Evolutionary conservation across 2,888 invertebrate species (phyloP), one percentile per base, ranked within the genome.

Genomic region (Athripsodes cinereus): DNA sequence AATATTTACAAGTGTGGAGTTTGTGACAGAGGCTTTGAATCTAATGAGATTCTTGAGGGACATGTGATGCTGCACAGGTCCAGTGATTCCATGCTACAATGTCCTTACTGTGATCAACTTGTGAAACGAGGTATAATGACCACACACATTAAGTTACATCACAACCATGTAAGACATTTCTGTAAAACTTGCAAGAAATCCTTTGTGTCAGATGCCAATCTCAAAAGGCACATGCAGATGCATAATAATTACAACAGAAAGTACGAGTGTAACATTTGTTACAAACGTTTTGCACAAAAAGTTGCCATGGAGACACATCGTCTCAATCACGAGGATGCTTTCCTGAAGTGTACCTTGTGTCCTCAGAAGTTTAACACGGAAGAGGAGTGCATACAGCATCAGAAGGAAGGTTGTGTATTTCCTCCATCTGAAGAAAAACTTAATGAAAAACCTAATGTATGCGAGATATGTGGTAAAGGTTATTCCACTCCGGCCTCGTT

Each of bases 221-320:
- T 78, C 19, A 78, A 78, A 67, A 72, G 78, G 1, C 79, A 79
- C 64, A 75, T 77, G 75, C 74, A 76, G 73, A 78, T 78, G 6
- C 79, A 79, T 58, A 72, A 67, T 1, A 78, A 76, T 0, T n/a
- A n/a, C n/a, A 66, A 75, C 1, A 71, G 72, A 61, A 75, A 76
- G n/a, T 79, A 74, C 62, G 73, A 74, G 64, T 79, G 79, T 66
- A 77, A 78, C 55, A 70, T 79, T 10, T 79, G 79, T 63, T 69
- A 68, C 11, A 78, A 77, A 61, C 67, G 74, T 31, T 79, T 79
- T 66, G 74, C 74, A 56, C 78, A 78, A 53, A 78, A 77, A 66
- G 76, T 76, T 13, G 76, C 78, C 1, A 76, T 79, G 78, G 78
- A 78, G 63, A 78, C 78, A 0, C 79, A 79, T 58, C 68, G 74